Evolutionary conservation across 2,113 vertebrate genomes (phyloP).

Genomic region (Cnemophilus loriae): DNA sequence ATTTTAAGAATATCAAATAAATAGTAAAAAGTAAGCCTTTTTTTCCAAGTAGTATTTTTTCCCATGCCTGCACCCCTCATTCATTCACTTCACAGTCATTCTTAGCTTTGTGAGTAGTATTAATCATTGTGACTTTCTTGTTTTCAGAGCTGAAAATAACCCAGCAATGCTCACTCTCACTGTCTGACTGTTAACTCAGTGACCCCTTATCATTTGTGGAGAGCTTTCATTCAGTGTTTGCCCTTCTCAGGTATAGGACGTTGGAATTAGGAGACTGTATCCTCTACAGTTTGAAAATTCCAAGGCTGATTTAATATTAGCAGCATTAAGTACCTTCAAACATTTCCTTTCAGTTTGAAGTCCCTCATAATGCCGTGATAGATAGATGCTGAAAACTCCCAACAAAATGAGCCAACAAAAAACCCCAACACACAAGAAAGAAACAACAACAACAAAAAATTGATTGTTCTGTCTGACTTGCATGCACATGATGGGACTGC

Average conservation of each 20-base stretch:
- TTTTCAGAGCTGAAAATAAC: background rate
- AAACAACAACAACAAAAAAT: background rate
- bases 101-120: background rate
- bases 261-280: background rate
- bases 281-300: background rate
- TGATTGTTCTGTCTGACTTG: background rate
- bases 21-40: background rate
- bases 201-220: background rate
- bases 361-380: background rate
- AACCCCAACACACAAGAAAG: background rate
- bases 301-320: background rate
- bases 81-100: background rate
- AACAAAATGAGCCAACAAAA: background rate
- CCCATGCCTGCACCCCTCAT: background rate
- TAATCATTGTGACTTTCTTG: background rate
- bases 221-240: background rate
- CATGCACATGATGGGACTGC: fast-evolving
- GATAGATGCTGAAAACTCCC: background rate
- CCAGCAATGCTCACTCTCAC: background rate
- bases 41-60: background rate
- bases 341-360: background rate
- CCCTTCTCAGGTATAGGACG: background rate
- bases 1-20: background rate
- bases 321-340: background rate
- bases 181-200: background rate